Base-by-base conservation (phyloP, 1,140 invertebrate genomes). In the Neotoxoptera formosana region DNA sequence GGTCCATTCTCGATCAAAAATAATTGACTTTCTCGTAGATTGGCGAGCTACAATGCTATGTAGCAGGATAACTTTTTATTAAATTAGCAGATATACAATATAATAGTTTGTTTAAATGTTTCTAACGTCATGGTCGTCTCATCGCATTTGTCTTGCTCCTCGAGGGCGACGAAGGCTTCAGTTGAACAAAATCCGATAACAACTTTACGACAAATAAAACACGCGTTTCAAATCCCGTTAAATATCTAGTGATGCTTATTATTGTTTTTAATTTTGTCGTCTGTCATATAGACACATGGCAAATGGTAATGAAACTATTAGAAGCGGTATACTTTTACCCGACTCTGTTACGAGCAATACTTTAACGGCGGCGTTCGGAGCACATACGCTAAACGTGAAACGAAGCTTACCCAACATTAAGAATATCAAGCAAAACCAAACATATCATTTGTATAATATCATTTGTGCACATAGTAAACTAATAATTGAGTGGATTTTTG, bases 381-480 rank as follows among this genome's bases (percentile, higher is more conserved):
- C 21, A 41, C 20, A 36, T 4, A 23, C 1, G 23, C 81, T 83
- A 83, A 83, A 23, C 34, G 34, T 48, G 21, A 48, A 48, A 53
- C 87, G n/a, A 51, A 51, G 51, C 36, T 60, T 60, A 86, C 25
- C 11, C 91, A 93, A 93, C 91, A 84, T 93, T 91, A 93, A 93
- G 91, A 86, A 93, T 93, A 93, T 93, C 91, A 56, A 84, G 30
- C 47, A 93, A 93, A 93, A 93, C 76, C 53, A 93, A 93, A 93
- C 91, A 93, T 93, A 93, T 93, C 91, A 93, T 93, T 90, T 93
- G 91, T 86, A 86, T 76, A 93, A 93, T 7, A 93, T 86, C 30
- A 53, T 84, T 90, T 86, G 6, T 67, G 81, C 48, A 93, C 76
- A 86, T 93, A 93, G 91, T 93, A 93, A 93, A 93, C 81, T 93